Evolutionary conservation across 2,888 invertebrate species (phyloP).

Genomic region (Mythimna loreyi): DNA sequence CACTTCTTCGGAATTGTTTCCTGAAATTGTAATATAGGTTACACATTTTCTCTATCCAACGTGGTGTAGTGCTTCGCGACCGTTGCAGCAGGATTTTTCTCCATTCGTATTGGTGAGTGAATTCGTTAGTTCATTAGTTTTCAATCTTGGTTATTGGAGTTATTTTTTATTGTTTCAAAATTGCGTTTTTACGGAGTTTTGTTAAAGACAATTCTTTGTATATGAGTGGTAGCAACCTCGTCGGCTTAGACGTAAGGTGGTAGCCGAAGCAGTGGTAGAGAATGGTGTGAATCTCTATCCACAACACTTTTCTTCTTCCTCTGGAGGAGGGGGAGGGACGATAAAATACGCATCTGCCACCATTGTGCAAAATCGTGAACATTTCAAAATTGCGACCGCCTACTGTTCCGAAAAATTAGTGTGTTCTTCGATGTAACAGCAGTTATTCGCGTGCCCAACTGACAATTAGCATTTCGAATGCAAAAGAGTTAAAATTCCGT

Average conservation of each 20-base stretch:
- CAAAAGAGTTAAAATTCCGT: background rate
- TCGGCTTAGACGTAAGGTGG: background rate
- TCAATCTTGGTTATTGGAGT: background rate
- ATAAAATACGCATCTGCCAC: background rate
- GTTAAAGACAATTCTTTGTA: background rate
- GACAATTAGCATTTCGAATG: background rate
- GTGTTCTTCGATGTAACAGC: background rate
- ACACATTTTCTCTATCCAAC: background rate
- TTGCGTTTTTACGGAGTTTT: background rate
- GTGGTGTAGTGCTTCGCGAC: background rate
- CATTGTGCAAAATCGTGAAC: background rate
- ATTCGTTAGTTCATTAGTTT: background rate
- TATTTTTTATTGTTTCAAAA: background rate
- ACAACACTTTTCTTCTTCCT: too few species aligned
- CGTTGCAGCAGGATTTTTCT: background rate
- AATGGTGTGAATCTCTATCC: too few species aligned
- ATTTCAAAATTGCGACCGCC: background rate
- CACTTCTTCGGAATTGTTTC: background rate
- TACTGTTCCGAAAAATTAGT: too few species aligned
- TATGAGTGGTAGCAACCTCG: background rate
- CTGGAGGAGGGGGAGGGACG: background rate
- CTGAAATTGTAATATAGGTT: background rate
- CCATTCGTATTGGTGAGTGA: constrained; percentile 12
- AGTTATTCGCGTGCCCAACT: background rate
- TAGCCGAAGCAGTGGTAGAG: too few species aligned